These are phyloP conservation scores for Scolanthus callimorphus DNA, from an alignment of 92 coral and sea anemone genomes.

Conservation along the genomic window DNA sequence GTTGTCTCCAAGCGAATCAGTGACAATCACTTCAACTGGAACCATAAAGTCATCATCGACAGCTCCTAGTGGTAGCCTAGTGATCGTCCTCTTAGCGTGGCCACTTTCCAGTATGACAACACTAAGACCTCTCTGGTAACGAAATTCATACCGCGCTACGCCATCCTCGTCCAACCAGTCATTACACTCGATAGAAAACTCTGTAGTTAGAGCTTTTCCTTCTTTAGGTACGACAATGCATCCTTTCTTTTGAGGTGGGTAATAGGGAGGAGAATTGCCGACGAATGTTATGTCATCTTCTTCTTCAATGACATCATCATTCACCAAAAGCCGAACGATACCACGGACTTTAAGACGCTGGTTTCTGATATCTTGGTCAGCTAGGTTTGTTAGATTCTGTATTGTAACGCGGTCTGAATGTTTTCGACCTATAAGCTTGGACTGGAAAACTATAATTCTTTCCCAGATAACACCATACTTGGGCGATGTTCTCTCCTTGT, in stretches of 20 bases:
- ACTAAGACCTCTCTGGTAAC: constrained; percentile 41
- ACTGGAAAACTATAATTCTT: constrained; percentile 1
- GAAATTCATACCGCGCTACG: constrained; percentile 41
- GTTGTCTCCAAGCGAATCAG: constrained; percentile 47
- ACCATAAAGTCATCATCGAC: constrained; percentile 42
- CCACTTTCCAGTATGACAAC: constrained; percentile 50
- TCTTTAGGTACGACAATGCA: constrained; percentile 35
- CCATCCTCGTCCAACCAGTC: constrained; percentile 65
- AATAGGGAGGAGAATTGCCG: constrained; percentile 56
- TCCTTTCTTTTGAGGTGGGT: constrained; percentile 2
- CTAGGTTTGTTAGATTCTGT: background rate
- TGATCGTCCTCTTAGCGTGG: constrained; percentile 15
- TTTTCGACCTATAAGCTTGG: background rate
- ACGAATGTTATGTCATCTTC: constrained; percentile 34
- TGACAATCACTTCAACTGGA: constrained; percentile 38
- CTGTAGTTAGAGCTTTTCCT: constrained; percentile 63
- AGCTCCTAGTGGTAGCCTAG: constrained; percentile 65
- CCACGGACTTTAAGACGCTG: constrained; percentile 18
- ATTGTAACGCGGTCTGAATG: background rate
- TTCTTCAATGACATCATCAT: constrained; percentile 11
- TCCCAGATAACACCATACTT: constrained; percentile 27
- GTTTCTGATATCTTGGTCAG: background rate
- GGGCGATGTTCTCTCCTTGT: constrained; percentile 1
- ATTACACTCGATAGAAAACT: constrained; percentile 41
- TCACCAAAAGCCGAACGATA: constrained; percentile 7